Conservation (phyloP, 2,888 invertebrate genomes). For the Meganola albula region DNA sequence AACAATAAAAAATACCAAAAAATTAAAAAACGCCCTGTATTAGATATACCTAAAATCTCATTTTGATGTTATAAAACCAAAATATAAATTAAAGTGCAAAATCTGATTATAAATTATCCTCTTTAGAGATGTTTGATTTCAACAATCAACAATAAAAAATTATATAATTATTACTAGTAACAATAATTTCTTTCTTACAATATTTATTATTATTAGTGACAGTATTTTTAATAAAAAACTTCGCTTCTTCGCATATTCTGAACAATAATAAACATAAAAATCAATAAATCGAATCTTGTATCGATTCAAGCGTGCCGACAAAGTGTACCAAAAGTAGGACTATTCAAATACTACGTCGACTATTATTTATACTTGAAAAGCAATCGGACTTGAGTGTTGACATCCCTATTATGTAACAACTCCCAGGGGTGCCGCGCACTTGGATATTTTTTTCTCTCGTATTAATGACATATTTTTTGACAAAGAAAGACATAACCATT, state of each 20-base stretch:
- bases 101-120: too few relatives aligned
- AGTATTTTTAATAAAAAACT: slow-evolving; percentile 25
- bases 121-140: too few relatives aligned
- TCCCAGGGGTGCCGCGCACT: slow-evolving; percentile 62
- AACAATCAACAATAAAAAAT: too few relatives aligned
- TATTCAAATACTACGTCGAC: slow-evolving; percentile 45
- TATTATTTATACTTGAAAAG: slow-evolving; percentile 72
- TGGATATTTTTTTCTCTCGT: slow-evolving; percentile 57
- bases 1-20: too few relatives aligned
- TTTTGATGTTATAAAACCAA: too few relatives aligned
- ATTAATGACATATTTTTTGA: slow-evolving; percentile 71
- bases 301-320: slow-evolving; percentile 63
- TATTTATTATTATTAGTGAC: too few relatives aligned
- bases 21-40: too few relatives aligned
- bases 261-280: slow-evolving; percentile 37
- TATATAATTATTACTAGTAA: too few relatives aligned
- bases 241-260: slow-evolving; percentile 2
- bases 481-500: slow-evolving; percentile 71
- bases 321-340: slow-evolving; percentile 48
- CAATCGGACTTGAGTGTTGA: slow-evolving; percentile 66
- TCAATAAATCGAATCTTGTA: slow-evolving; percentile 56
- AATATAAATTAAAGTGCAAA: too few relatives aligned
- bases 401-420: slow-evolving; percentile 70
- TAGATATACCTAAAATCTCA: too few relatives aligned
- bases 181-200: too few relatives aligned